Evolutionary conservation across 2,888 invertebrate genomes (phyloP), one percentile per base, ranked within the genome.

Genomic region (Halictus quadricinctus): DNA sequence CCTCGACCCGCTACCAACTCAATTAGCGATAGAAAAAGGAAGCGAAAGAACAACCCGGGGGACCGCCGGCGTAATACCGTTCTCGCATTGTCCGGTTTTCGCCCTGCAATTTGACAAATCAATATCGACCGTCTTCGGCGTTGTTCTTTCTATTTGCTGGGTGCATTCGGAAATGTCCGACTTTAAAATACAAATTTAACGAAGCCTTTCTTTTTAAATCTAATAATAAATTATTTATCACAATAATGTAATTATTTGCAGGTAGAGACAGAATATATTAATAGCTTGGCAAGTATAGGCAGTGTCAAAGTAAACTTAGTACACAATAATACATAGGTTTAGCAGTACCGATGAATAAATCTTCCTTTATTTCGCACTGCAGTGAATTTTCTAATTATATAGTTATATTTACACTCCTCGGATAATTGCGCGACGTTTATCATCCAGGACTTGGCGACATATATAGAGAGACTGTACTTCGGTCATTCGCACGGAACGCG

Each of bases 11-110:
- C 78, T 74, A 84, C 77, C 88, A 90, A 92, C 91, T 92, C 91
- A 90, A 92, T 92, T 92, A 92, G 86, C 84, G 74, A 18, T 69
- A 76, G 83, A 88, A 90, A 90, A 90, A 84, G 82, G 85, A 87
- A 83, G 60, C 74, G 54, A 76, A 82, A 76, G 74, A 72, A 72
- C 54, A 72, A 72, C 10, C 10, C 54, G n/a, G n/a, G 74, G 70
- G 74, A 76, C 80, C 36, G 50, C 12, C 12, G 78, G 76, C 48
- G 46, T 43, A 36, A 74, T 72, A 25, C 72, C 54, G 54, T 54
- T 54, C 54, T 54, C 54, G 54, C 54, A 54, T 46, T 46, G 60
- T 48, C 75, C 50, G 69, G 64, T 54, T 54, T 54, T n/a, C 54
- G 54, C 54, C 21, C 21, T n/a, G 54, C 54, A 21, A 54, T 54